Percentiles rank a stretch among this genome's conserved stretches.
Conservation (phyloP, 2,113 vertebrate genomes). For the Alaudala cheleensis region DNA sequence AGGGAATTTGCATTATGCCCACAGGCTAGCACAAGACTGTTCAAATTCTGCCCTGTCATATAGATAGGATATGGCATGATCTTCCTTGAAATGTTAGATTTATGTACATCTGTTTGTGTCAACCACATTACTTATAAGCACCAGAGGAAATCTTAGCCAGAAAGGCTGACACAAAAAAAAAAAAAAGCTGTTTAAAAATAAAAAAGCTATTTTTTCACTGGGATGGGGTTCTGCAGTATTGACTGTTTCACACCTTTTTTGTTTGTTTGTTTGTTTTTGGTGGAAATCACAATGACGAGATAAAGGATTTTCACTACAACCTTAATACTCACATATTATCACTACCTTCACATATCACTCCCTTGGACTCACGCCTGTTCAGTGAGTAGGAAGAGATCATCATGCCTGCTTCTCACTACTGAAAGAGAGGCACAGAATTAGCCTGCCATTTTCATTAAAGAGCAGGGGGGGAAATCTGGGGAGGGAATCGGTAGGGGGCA, state of each 20-base stretch:
- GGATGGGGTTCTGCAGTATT: background rate
- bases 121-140: slow-evolving; percentile 31
- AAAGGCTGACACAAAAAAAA: background rate
- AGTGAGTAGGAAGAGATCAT: background rate
- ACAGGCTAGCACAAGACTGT: slow-evolving; percentile 52
- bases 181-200: background rate
- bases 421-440: background rate
- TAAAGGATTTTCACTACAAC: slow-evolving; percentile 3
- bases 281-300: background rate
- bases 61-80: slow-evolving; percentile 45
- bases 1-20: slow-evolving; percentile 51
- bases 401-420: background rate
- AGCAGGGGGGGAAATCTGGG: background rate
- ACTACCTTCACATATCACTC: background rate
- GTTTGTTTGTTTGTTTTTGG: background rate
- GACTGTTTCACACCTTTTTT: background rate
- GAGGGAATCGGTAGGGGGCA: background rate
- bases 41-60: slow-evolving; percentile 50
- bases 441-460: background rate
- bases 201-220: background rate
- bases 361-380: background rate
- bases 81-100: slow-evolving; percentile 58
- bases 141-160: slow-evolving; percentile 11
- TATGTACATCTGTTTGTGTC: slow-evolving; percentile 56
- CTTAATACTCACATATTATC: background rate